These are phyloP conservation scores for Rosalia funebris DNA, from an alignment of 2,888 invertebrate species.

Conservation along the genomic window DNA sequence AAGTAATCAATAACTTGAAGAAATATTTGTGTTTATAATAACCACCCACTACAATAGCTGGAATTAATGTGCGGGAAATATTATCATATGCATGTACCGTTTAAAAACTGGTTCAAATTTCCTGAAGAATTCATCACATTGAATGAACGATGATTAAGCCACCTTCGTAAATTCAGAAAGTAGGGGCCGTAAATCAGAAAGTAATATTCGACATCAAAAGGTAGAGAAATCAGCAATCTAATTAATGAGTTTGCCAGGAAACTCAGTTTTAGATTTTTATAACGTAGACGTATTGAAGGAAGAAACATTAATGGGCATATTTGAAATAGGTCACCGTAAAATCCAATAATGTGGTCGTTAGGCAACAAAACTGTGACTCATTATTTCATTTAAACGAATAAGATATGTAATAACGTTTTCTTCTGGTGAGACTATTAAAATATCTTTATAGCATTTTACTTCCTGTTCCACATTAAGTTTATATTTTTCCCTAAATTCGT, in stretches of 20 bases:
- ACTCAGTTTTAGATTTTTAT: background rate
- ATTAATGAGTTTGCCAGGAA: background rate
- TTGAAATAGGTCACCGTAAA: conserved; percentile 1
- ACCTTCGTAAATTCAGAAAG: no score
- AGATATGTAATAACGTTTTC: background rate
- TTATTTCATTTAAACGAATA: background rate
- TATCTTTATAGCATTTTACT: no score
- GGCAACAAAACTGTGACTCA: background rate
- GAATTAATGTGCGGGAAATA: no score
- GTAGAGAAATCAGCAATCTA: background rate
- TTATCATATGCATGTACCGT: no score
- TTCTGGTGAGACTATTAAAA: background rate
- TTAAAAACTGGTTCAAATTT: no score
- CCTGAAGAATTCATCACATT: no score
- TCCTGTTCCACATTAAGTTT: no score
- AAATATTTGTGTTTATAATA: no score
- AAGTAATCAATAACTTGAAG: no score
- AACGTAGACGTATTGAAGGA: background rate
- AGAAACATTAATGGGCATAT: background rate
- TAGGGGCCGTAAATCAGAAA: background rate
- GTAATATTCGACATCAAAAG: background rate
- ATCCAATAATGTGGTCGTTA: background rate
- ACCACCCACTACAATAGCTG: no score
- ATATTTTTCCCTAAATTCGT: no score
- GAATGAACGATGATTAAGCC: no score